Conservation (phyloP, 2,113 vertebrate genomes). For the Campylorhamphus procurvoides region DNA sequence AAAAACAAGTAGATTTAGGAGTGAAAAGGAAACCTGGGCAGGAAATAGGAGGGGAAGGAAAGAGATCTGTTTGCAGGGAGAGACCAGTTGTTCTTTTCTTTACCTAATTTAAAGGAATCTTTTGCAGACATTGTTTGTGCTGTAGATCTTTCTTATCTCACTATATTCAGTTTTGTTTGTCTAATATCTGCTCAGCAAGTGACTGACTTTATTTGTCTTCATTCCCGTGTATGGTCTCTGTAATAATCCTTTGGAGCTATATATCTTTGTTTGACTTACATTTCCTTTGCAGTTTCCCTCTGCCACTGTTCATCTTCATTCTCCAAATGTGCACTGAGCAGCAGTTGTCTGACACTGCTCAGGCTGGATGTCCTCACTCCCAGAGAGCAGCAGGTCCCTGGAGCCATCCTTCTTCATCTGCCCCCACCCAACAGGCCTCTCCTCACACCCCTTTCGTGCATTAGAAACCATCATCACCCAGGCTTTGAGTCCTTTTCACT, state of each 20-base stretch:
- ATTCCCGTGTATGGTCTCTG: conserved; percentile 1
- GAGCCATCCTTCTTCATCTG: conserved; percentile 55
- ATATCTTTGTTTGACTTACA: conserved; percentile 65
- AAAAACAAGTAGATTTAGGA: background rate
- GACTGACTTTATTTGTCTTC: conserved; percentile 50
- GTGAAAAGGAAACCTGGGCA: background rate
- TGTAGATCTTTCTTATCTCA: background rate
- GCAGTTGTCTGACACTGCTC: conserved; percentile 24
- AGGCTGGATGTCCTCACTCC: background rate
- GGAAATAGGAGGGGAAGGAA: background rate
- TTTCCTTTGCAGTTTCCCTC: conserved; percentile 46
- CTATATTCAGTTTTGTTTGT: conserved; percentile 41
- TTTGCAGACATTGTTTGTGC: background rate
- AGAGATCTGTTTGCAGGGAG: background rate
- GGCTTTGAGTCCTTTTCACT: background rate
- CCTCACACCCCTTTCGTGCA: background rate
- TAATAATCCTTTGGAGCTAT: conserved; percentile 44
- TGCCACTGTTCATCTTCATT: conserved; percentile 40
- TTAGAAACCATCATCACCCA: background rate
- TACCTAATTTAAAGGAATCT: background rate
- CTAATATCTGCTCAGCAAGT: background rate
- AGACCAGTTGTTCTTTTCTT: background rate
- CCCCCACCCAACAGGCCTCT: background rate
- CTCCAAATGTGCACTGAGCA: background rate
- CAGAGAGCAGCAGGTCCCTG: background rate